Base-by-base conservation (phyloP, 2,113 vertebrate species). In the Lethenteron camtschaticum region DNA sequence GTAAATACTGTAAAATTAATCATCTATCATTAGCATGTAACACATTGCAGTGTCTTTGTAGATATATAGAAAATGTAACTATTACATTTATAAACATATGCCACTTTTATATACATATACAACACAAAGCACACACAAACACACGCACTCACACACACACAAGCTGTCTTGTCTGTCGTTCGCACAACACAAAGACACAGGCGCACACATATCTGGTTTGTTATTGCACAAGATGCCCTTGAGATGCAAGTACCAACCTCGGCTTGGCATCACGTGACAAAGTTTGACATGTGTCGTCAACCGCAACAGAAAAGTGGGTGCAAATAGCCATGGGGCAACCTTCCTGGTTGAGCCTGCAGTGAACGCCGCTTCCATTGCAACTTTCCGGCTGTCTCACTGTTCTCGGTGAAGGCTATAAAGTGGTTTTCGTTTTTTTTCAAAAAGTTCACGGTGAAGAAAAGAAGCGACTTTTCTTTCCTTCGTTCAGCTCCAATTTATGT, bases 251-350 rank as follows among this genome's bases (percentile, higher is more conserved):
- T 80, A 75, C 80, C 81, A 81, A 81, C 84, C 82, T 78, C 78
- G 82, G 85, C 82, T 82, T 80, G 83, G 83, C 88, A 90, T 87
- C 82, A 81, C 86, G 85, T 83, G 83, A 83, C 86, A 86, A 81
- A 82, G 83, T 82, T 82, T 83, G 81, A 88, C 88, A 92, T 96
- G 92, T 88, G 88, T 86, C 86, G 84, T 97, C 92, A 97, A 96
- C 92, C 92, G 82, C 88, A 86, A 86, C 92, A 90, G 91, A 96
- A 94, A 88, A 92, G 91, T 97, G 90, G 92, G 80, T 86, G 86
- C 91, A 92, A 94, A 95, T 90, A 89, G 85, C 85, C 83, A 82
- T 85, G 85, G 85, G 88, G 86, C 89, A 90, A 81, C 70, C 68
- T 66, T 24, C 63, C 24, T 41, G 41, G 41, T 41, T 41, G 41